Evolutionary conservation across 1,140 invertebrate species (phyloP).

Genomic region (Parapsyche elsis): DNA sequence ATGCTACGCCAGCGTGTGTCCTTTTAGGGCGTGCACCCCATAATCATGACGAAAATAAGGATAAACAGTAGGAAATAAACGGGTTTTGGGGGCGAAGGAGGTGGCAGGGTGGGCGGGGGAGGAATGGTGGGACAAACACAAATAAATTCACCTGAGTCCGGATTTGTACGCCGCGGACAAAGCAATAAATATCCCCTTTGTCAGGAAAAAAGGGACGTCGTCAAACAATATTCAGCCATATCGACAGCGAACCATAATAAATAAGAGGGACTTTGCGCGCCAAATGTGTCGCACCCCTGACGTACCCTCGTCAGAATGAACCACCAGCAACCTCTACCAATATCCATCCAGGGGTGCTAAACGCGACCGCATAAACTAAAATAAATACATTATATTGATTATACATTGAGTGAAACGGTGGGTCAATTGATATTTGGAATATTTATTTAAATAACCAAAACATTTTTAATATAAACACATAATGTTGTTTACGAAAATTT

Average conservation of each 20-base stretch:
- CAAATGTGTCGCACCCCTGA: slow-evolving; percentile 10
- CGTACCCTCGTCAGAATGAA: slow-evolving; percentile 17
- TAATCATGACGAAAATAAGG: slow-evolving; percentile 4
- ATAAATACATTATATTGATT: background rate
- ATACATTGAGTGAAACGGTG: background rate
- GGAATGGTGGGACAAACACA: background rate
- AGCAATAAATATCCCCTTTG: slow-evolving; percentile 32
- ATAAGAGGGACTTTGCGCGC: slow-evolving; percentile 23
- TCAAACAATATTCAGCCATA: slow-evolving; percentile 15
- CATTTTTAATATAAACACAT: background rate
- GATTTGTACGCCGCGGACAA: background rate
- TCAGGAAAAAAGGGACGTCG: slow-evolving; percentile 4
- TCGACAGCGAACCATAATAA: slow-evolving; percentile 29
- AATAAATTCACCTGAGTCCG: slow-evolving; percentile 25
- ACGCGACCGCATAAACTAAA: background rate
- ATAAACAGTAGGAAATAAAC: slow-evolving; percentile 11
- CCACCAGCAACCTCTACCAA: background rate
- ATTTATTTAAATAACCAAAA: slow-evolving; percentile 16
- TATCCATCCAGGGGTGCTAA: slow-evolving; percentile 25
- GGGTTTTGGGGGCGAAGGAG: background rate
- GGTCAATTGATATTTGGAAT: slow-evolving; percentile 28
- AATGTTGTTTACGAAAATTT: background rate
- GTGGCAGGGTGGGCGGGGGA: background rate
- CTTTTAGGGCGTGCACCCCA: background rate
- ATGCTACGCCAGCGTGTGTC: no score